Percentiles rank a stretch among this genome's conserved stretches.
Evolutionary conservation across 2,113 vertebrate species (phyloP).

Genomic region (Tychaedon coryphoeus): DNA sequence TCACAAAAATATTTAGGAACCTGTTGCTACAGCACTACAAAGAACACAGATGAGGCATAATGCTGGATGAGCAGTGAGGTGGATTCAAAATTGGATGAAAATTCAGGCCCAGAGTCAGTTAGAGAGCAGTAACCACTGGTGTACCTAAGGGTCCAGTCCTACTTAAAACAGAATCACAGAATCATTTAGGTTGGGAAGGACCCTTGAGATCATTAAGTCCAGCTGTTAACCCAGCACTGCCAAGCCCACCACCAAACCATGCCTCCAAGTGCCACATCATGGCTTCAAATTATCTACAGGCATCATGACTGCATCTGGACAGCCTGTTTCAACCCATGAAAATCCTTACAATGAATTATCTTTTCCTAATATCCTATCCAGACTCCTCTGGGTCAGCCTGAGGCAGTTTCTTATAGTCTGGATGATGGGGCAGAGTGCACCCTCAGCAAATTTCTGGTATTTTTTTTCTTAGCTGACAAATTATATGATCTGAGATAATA

Average conservation of each 20-base stretch:
- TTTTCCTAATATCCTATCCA: neutral
- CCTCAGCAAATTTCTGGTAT: no score
- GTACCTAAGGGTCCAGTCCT: neutral
- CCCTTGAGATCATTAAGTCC: neutral
- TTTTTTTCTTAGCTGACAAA: neutral
- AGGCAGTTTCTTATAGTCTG: neutral
- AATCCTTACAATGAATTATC: neutral
- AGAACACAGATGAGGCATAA: neutral
- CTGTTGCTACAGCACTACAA: neutral
- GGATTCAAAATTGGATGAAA: neutral
- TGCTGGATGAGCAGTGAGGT: neutral
- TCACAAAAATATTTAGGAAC: neutral
- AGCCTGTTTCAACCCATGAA: neutral
- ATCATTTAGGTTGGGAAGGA: neutral
- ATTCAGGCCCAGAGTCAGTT: neutral
- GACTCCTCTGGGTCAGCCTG: neutral
- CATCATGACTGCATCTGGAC: neutral
- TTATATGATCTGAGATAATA: accelerated
- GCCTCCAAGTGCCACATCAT: neutral
- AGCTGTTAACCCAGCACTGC: neutral
- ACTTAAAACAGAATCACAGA: neutral
- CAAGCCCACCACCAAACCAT: neutral
- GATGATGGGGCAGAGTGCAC: neutral
- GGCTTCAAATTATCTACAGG: accelerated
- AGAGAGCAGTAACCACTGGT: neutral